A percentile compares a stretch with the other conserved stretches of the same genome.
Evolutionary conservation across 2,113 vertebrate genomes (phyloP).

Genomic region (Pundamilia nyererei): DNA sequence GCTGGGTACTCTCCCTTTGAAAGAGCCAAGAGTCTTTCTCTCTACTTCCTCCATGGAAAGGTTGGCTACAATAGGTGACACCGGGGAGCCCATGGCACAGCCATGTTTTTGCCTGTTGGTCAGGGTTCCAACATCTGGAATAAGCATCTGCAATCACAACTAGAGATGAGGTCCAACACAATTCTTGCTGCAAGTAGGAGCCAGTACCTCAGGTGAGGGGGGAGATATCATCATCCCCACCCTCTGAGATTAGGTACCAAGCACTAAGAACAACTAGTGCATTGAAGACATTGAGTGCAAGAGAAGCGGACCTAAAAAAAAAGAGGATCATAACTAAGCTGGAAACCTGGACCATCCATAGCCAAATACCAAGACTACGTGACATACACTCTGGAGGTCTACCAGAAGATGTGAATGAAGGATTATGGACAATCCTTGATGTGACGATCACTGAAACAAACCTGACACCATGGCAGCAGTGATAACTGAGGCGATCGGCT

Average conservation of each 20-base stretch:
- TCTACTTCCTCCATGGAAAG: background rate
- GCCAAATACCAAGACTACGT: background rate
- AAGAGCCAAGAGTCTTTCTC: background rate
- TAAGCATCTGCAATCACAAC: background rate
- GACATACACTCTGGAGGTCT: background rate
- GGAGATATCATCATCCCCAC: background rate
- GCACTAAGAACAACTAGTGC: background rate
- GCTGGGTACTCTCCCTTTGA: background rate
- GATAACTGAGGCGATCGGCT: background rate
- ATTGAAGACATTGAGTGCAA: background rate
- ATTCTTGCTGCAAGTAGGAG: background rate
- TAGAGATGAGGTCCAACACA: background rate
- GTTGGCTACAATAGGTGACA: background rate
- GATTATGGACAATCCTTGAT: background rate
- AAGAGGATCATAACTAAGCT: background rate
- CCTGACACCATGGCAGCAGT: background rate
- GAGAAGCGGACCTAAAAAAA: rapidly evolving
- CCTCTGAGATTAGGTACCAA: background rate
- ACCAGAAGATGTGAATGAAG: background rate
- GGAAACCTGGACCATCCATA: background rate
- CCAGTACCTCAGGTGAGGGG: background rate
- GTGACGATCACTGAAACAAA: background rate
- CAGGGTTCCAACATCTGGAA: background rate
- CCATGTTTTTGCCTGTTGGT: background rate
- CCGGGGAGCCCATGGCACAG: background rate